Conservation (phyloP, 2,888 invertebrate species). For the Agonopterix alstromeriana region DNA sequence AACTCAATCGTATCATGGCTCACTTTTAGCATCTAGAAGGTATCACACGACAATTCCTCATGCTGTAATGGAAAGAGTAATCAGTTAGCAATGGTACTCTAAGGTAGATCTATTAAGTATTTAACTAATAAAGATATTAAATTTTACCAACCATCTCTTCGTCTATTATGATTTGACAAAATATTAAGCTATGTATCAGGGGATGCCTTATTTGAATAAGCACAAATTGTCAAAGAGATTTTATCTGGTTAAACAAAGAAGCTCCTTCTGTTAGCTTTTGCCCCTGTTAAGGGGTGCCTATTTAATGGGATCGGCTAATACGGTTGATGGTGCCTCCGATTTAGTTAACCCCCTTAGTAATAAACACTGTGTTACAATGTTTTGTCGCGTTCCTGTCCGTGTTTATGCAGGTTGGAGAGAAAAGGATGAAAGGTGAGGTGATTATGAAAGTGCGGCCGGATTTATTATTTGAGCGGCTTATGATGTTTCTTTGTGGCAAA, state of each 20-base stretch:
- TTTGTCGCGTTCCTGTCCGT: conserved; percentile 24
- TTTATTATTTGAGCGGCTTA: conserved; percentile 49
- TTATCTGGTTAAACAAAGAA: conserved; percentile 74
- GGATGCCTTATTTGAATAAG: conserved; percentile 72
- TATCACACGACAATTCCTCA: no score
- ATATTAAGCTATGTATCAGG: conserved; percentile 58
- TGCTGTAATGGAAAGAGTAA: no score
- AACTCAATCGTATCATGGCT: no score
- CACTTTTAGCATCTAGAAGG: no score
- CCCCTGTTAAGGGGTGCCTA: conserved; percentile 52
- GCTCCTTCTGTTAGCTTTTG: conserved; percentile 68
- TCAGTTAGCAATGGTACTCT: no score
- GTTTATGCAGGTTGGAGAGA: conserved; percentile 13
- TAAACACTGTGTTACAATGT: conserved; percentile 38
- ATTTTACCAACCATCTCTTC: no score
- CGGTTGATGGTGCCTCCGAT: conserved; percentile 65
- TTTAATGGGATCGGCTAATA: conserved; percentile 72
- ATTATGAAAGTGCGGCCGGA: conserved; percentile 44
- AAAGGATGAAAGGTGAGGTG: conserved; percentile 20
- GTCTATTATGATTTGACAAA: conserved; percentile 35
- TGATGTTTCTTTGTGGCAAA: conserved; percentile 32
- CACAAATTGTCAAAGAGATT: conserved; percentile 77
- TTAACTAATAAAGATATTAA: no score
- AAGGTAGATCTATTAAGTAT: no score
- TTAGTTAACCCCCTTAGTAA: conserved; percentile 60